These are phyloP conservation scores for Semotilus atromaculatus DNA, from an alignment of 2,797 vertebrate genomes.

Conservation along the genomic window DNA sequence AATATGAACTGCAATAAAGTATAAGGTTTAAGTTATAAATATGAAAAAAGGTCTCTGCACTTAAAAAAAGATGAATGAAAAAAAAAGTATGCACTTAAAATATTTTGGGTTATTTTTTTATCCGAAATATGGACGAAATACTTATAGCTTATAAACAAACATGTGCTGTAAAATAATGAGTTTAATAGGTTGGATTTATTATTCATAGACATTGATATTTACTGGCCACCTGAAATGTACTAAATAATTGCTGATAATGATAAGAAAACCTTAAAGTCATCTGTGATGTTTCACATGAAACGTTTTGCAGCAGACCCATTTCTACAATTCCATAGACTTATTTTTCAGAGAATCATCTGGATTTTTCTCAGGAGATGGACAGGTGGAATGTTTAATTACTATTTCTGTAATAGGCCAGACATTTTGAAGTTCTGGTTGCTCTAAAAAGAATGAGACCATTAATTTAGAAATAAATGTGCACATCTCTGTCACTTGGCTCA, in stretches of 20 bases:
- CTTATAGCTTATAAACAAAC: not conserved
- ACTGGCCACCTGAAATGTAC: not conserved
- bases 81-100: not conserved
- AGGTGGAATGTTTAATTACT: conserved; percentile 10
- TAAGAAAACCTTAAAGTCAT: not conserved
- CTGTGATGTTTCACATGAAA: not conserved
- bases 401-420: not conserved
- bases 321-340: not conserved
- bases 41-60: not conserved
- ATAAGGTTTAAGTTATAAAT: not conserved
- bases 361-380: not conserved
- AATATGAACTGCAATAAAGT: not conserved
- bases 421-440: not conserved
- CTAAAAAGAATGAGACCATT: not conserved
- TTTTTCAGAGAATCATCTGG: not conserved
- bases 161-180: not conserved
- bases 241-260: not conserved
- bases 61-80: not conserved
- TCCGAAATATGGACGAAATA: not conserved
- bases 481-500: not conserved
- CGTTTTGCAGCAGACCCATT: not conserved
- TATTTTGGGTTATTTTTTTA: too few species aligned
- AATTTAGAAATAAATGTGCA: not conserved
- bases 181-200: not conserved
- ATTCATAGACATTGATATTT: not conserved